Percentiles rank a stretch among this genome's conserved stretches.
These are phyloP conservation scores for Stenurella melanura DNA, from an alignment of 2,888 invertebrate genomes.

Conservation along the genomic window DNA sequence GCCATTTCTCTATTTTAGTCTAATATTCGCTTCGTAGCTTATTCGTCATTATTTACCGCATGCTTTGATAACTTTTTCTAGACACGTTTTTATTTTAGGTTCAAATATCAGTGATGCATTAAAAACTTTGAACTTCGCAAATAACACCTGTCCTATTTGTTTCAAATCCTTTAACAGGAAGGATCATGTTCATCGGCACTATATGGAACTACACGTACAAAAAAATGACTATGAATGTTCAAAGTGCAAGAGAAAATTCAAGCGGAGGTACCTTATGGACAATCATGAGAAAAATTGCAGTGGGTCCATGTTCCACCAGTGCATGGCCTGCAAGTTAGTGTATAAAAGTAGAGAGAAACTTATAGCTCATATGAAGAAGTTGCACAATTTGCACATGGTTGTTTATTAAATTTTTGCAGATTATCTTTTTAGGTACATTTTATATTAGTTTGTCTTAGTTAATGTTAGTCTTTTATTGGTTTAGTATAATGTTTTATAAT, in stretches of 20 bases:
- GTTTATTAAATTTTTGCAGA: not conserved
- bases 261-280: constrained; percentile 63
- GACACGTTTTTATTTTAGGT: not conserved
- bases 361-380: constrained; percentile 55
- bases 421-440: not conserved
- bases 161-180: constrained; percentile 65
- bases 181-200: constrained; percentile 62
- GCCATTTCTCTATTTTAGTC: not conserved
- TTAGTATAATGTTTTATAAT: too few relatives aligned
- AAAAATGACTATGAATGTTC: constrained; percentile 57
- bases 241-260: constrained; percentile 62
- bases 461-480: not conserved
- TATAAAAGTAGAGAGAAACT: constrained; percentile 56
- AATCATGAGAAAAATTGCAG: constrained; percentile 62
- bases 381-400: constrained; percentile 46
- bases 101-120: not conserved
- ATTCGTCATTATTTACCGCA: not conserved
- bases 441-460: not conserved
- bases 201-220: constrained; percentile 58
- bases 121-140: constrained; percentile 44
- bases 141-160: constrained; percentile 64
- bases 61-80: not conserved
- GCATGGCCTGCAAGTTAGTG: constrained; percentile 53
- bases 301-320: constrained; percentile 45
- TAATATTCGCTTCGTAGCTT: not conserved